Evolutionary conservation across 2,113 vertebrate genomes (phyloP).

Genomic region (Amblyornis subalaris): DNA sequence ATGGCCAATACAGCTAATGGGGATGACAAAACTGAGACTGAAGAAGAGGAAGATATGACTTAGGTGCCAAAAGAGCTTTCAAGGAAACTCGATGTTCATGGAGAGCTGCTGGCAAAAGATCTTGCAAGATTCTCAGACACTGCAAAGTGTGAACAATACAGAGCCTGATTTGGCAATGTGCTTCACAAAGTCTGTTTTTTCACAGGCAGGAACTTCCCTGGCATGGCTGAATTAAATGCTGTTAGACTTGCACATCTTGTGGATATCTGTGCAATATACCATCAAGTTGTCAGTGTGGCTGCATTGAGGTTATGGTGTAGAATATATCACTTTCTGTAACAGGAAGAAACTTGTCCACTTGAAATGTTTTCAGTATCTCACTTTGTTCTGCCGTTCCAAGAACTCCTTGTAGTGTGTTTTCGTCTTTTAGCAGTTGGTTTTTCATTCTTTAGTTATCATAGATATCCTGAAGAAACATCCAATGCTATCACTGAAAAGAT

Average conservation of each 20-base stretch:
- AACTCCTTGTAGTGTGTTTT: not conserved
- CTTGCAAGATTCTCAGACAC: not conserved
- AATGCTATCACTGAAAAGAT: not conserved
- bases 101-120: not conserved
- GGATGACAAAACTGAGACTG: not conserved
- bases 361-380: not conserved
- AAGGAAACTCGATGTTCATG: not conserved
- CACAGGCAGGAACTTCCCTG: not conserved
- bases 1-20: not conserved
- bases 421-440: not conserved
- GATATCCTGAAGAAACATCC: not conserved
- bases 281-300: not conserved
- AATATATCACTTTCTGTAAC: not conserved
- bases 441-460: not conserved
- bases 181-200: constrained; percentile 2
- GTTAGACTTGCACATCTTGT: constrained; percentile 31
- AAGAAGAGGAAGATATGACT: not conserved
- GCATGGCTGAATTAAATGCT: not conserved
- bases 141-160: constrained; percentile 3
- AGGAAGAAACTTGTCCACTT: not conserved
- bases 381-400: not conserved
- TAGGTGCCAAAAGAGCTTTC: not conserved
- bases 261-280: not conserved
- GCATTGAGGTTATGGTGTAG: not conserved
- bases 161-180: not conserved